phyloP scores from a whole-genome alignment of 2,113 vertebrate species.

The Narcine bancroftii region DNA sequence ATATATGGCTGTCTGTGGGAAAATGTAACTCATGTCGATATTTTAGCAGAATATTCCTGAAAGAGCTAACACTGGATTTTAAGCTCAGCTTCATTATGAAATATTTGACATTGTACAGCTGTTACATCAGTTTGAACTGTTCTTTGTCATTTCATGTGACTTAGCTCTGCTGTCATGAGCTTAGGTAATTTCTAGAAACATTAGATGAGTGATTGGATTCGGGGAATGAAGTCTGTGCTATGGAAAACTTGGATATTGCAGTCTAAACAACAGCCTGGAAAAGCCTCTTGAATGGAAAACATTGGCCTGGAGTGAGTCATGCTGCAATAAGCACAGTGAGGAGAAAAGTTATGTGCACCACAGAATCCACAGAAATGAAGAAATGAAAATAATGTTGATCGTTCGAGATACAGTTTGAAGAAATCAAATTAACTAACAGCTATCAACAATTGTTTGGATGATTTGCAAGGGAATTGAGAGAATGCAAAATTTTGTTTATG shows the following conservation, averaged over 20 bases:
- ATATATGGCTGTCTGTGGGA: not conserved
- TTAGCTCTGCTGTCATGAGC: not conserved
- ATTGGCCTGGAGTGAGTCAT: conserved; percentile 17
- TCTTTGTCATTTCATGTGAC: conserved; percentile 22
- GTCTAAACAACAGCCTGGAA: conserved; percentile 2
- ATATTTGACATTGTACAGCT: conserved; percentile 18
- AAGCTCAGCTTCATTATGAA: not conserved
- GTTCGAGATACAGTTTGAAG: not conserved
- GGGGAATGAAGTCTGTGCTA: conserved; percentile 12
- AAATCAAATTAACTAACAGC: not conserved
- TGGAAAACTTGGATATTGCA: conserved; percentile 18
- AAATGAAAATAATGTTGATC: not conserved
- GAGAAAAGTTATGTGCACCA: not conserved
- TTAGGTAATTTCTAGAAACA: conserved; percentile 22
- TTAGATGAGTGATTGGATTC: not conserved
- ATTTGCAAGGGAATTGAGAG: not conserved
- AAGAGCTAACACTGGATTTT: not conserved
- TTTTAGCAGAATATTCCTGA: not conserved
- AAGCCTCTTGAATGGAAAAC: conserved; percentile 20
- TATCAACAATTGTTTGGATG: not conserved
- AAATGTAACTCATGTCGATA: not conserved
- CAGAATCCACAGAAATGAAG: not conserved
- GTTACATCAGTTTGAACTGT: conserved; percentile 16
- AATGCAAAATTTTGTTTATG: not conserved
- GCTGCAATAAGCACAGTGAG: not conserved